Evolutionary conservation across 64 coral and sea anemone genomes (phyloP), one percentile per base, ranked within the genome.

Genomic region (Actinia equina): DNA sequence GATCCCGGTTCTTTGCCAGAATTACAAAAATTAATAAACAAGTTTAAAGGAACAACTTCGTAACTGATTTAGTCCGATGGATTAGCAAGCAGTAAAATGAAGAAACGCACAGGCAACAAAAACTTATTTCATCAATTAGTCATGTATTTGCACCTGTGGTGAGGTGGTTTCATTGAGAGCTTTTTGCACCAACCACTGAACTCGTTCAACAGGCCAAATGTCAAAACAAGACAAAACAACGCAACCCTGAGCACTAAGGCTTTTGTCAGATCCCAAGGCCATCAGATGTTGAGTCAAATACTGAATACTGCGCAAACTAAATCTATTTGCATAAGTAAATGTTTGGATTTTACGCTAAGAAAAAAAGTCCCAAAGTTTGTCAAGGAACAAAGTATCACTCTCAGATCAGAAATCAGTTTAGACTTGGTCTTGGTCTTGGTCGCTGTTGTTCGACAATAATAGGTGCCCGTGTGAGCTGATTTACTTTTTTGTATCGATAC

Each of bases 111-210:
- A n/a, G 63, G 69, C 69, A 74, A 74, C 62, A 81, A 44, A 49
- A 62, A 85, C 83, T 62, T 60, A 63, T 63, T 85, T 60, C 41
- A 85, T 85, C 19, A 85, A 85, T 85, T 58, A 85, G 52, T 85
- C 53, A 85, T 85, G 83, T 11, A 43, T 23, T 58, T 85, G 30
- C 83, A 85, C 83, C 83, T 85, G 83, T 85, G 83, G 83, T 27
- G 78, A n/a, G 78, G 78, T 81, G 78, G 52, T 85, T 85, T 61
- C 59, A 85, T 61, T 85, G 83, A 85, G 83, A 85, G 83, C 83
- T 58, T 85, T 85, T 85, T 59, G 83, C 83, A 53, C 83, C 83
- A 63, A 85, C 56, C 83, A 85, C 83, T 52, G 78, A 81, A 49
- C 78, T 22, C 78, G 20, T 81, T 49, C 78, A 81, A 51, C 44